Base-by-base conservation (phyloP, 2,113 vertebrate genomes). In the Cyprinodon brontotheroides region DNA sequence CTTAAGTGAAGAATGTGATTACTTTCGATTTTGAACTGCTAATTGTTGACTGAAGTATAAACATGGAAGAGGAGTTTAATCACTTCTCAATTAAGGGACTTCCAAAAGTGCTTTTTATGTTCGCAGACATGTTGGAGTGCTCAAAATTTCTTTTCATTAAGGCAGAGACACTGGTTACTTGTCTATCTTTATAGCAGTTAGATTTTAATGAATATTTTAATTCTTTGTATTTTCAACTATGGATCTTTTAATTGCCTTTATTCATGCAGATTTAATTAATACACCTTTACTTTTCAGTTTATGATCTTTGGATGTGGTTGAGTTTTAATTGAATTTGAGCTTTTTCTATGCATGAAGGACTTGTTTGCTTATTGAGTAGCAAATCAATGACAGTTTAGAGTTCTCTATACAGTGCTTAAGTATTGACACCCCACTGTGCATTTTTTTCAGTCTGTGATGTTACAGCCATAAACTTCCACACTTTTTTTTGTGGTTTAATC, bases 51-150 rank as follows among this genome's bases (percentile, higher is more conserved):
- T 78, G 68, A 79, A 86, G 89, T 81, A 88, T 80, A 89, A 92
- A 86, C 73, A 86, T 62, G 78, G 74, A 82, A 70, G 74, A 77
- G 61, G 82, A 86, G 67, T 92, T 91, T 84, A 91, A 90, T 93
- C 82, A 87, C 88, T 88, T 89, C 61, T 75, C 85, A 91, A 91
- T 93, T 91, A 92, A 89, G 75, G 70, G 60, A 69, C 83, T 81
- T 84, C 59, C 73, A 78, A 74, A 87, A 88, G 82, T 85, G 87
- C 85, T 82, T 80, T 78, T 17, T 15, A 65, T 66, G 84, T 79
- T 84, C 78, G 63, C 71, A 80, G 75, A 84, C 85, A 73, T 66
- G 81, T 84, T 82, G 68, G 69, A 65, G 20, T 13, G 65, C 69
- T 85, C 70, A 78, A 74, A 72, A 81, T 85, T 88, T 72, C 76